Conservation (phyloP, 1,140 invertebrate genomes). For the Diabrotica virgifera region DNA sequence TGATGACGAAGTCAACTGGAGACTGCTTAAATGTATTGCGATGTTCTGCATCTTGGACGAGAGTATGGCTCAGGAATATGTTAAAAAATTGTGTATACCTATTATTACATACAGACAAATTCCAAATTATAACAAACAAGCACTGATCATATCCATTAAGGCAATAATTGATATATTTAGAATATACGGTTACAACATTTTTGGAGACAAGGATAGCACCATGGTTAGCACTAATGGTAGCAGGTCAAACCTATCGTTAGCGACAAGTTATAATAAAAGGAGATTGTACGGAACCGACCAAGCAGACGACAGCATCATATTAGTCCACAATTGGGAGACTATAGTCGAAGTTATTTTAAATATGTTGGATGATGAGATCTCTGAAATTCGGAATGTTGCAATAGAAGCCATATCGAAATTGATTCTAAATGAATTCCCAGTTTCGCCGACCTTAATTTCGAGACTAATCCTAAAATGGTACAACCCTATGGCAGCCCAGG, state of each 20-base stretch:
- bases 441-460: conserved; percentile 25
- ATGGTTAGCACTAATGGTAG: conserved; percentile 6
- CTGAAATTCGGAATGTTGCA: conserved; percentile 25
- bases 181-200: conserved; percentile 27
- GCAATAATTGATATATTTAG: conserved; percentile 27
- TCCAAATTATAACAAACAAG: conserved; percentile 22
- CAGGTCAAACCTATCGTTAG: not conserved
- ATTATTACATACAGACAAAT: conserved; percentile 29
- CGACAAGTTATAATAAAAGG: conserved; percentile 12
- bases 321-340: conserved; percentile 19
- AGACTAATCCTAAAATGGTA: conserved; percentile 36
- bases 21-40: conserved; percentile 28
- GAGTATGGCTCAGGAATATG: conserved; percentile 20
- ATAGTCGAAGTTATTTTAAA: conserved; percentile 35
- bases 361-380: conserved; percentile 37
- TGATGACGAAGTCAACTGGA: conserved; percentile 24
- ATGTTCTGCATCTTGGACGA: conserved; percentile 31
- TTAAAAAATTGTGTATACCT: conserved; percentile 29
- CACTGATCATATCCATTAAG: conserved; percentile 19
- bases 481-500: conserved; percentile 30
- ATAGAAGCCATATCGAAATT: conserved; percentile 23
- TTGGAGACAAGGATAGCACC: conserved; percentile 17
- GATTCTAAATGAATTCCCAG: conserved; percentile 23
- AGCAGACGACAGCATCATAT: conserved; percentile 11
- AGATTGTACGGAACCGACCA: conserved; percentile 22